Evolutionary conservation across 1,140 invertebrate species (phyloP), one percentile per base, ranked within the genome.

Genomic region (Drosophila nigromelanica): DNA sequence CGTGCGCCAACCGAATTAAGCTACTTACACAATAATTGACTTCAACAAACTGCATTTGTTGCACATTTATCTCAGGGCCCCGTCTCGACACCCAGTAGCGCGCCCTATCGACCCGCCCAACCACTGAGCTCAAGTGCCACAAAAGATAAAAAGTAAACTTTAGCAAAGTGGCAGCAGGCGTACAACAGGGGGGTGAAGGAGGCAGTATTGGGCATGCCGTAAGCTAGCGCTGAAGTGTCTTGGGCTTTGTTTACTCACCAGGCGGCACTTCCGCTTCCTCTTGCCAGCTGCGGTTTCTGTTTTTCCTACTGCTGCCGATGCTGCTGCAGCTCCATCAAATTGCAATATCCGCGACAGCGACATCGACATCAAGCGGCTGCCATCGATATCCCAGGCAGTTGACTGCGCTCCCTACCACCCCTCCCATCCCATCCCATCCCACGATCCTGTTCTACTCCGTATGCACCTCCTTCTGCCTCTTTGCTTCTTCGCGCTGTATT

Each of bases 41-140:
- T 86, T 86, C 35, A 87, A 76, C 82, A 87, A 86, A 86, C 82
- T 86, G 76, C 82, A 87, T 87, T 86, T 86, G 82, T 86, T 86
- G 82, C 82, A 78, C 82, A 86, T 86, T 86, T 86, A 86, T 86
- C 82, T 82, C 60, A 66, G 71, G 77, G 58, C 56, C 27, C 52
- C 52, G 61, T 27, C 68, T 76, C 64, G 66, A 59, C 45, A 24
- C n/a, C 45, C 21, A 18, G 8, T 27, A 27, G 1, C 43, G 3
- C 39, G n/a, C 33, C 55, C 15, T 10, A 12, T 37, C 42, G 7
- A 58, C 15, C 40, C 58, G 48, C 47, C 43, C 27, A 30, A 56
- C 24, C 45, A 60, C 47, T 66, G 50, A 64, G 45, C 60, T 74
- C 61, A 75, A 87, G 82, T 78, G 74, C 67, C 71, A 61, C 82